These are phyloP conservation scores for Lasioglossum marginatum DNA, from an alignment of 2,888 invertebrate species.

Conservation along the genomic window DNA sequence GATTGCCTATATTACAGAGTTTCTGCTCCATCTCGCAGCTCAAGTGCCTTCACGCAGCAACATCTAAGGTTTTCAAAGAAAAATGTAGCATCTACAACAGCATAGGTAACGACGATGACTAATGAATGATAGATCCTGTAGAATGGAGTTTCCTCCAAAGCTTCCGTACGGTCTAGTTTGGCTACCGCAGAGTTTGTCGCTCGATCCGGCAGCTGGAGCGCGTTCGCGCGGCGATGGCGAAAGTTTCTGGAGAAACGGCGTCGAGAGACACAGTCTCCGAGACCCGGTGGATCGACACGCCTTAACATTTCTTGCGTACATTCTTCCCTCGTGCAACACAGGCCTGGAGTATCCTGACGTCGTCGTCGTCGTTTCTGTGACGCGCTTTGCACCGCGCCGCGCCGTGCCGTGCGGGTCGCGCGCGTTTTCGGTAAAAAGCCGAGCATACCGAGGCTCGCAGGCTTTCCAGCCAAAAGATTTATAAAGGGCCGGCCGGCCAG, in stretches of 20 bases:
- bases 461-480: constrained; percentile 59
- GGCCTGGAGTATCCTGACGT: constrained; percentile 31
- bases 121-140: background rate
- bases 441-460: constrained; percentile 41
- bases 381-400: constrained; percentile 23
- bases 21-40: too few relatives aligned
- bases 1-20: too few relatives aligned
- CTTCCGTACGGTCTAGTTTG: background rate
- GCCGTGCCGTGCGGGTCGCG: constrained; percentile 37
- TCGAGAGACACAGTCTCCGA: constrained; percentile 24
- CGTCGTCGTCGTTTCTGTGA: constrained; percentile 25
- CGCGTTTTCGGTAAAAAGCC: constrained; percentile 61
- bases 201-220: constrained; percentile 12
- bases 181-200: background rate
- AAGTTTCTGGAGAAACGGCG: constrained; percentile 64
- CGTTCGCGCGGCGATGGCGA: constrained; percentile 44
- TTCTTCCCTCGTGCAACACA: constrained; percentile 64
- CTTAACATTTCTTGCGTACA: constrained; percentile 65
- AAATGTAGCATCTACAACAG: background rate
- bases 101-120: too few relatives aligned
- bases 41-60: too few relatives aligned
- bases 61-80: too few relatives aligned
- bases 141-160: background rate
- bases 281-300: constrained; percentile 60
- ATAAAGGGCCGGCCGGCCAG: constrained; percentile 52